Percentiles rank a stretch among this genome's conserved stretches.
phyloP scores from a whole-genome alignment of 2,888 invertebrate genomes.

The Stomorhina lunata region DNA sequence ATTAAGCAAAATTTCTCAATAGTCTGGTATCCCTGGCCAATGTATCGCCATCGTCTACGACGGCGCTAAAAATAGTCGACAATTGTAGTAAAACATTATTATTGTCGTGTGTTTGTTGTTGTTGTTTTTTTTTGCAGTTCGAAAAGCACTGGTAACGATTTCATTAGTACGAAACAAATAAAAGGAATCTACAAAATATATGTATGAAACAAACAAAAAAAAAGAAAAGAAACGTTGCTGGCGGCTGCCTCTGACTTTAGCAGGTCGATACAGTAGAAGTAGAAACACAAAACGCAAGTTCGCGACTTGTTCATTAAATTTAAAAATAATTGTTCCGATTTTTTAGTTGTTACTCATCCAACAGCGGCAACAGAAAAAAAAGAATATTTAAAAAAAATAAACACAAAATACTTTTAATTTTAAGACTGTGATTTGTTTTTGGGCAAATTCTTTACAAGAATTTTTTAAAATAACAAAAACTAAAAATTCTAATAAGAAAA shows the following conservation, averaged over 20 bases:
- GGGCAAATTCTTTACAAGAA: slow-evolving; percentile 31
- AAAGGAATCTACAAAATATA: slow-evolving; percentile 39
- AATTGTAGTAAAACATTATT: slow-evolving; percentile 12
- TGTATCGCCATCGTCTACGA: slow-evolving; percentile 38
- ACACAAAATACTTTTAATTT: not conserved
- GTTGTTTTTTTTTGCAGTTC: slow-evolving; percentile 50
- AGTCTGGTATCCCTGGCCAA: slow-evolving; percentile 33
- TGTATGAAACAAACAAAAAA: slow-evolving; percentile 14
- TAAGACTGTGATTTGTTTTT: slow-evolving; percentile 30
- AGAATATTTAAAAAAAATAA: slow-evolving; percentile 8
- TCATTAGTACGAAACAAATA: slow-evolving; percentile 17
- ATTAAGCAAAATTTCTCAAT: too few relatives aligned
- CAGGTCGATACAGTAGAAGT: slow-evolving; percentile 54
- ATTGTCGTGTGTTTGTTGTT: slow-evolving; percentile 16
- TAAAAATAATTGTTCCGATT: slow-evolving; percentile 62
- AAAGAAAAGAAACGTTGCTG: slow-evolving; percentile 35
- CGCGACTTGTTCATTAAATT: slow-evolving; percentile 48
- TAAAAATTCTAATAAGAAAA: slow-evolving; percentile 12
- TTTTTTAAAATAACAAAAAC: slow-evolving; percentile 4
- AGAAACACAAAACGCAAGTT: slow-evolving; percentile 43
- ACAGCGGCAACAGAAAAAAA: slow-evolving; percentile 20
- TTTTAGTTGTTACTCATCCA: slow-evolving; percentile 45
- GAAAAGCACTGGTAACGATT: slow-evolving; percentile 51
- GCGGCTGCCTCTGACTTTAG: not conserved
- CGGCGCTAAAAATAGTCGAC: slow-evolving; percentile 52